These are phyloP conservation scores for Psix sp. DNA, from an alignment of 1,140 invertebrate genomes.

Conservation along the genomic window DNA sequence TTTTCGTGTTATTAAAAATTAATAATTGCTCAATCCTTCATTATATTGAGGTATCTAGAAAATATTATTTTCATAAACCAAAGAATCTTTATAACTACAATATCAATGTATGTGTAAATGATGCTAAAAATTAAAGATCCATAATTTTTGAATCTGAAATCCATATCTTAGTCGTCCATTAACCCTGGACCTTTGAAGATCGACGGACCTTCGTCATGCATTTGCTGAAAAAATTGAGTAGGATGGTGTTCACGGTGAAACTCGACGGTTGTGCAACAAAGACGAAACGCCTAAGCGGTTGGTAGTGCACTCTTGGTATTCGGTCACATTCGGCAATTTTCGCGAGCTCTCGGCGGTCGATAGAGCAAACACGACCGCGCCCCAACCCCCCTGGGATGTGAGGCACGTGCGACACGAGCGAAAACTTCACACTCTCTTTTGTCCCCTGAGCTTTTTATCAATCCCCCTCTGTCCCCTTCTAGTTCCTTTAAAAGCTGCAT, in stretches of 20 bases:
- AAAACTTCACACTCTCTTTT: conserved; percentile 24
- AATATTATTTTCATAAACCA: too few relatives aligned
- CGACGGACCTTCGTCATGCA: conserved; percentile 8
- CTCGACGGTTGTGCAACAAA: conserved; percentile 54
- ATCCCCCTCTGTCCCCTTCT: neutral
- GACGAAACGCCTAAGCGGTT: conserved; percentile 31
- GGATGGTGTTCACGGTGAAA: conserved; percentile 42
- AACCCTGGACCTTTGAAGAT: conserved; percentile 14
- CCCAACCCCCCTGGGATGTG: conserved; percentile 72
- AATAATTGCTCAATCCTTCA: too few relatives aligned
- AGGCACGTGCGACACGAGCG: conserved; percentile 51
- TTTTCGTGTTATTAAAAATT: too few relatives aligned
- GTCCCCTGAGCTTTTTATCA: neutral
- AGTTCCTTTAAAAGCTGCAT: conserved; percentile 3
- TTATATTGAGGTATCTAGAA: too few relatives aligned
- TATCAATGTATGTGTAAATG: too few relatives aligned
- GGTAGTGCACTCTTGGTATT: conserved; percentile 62
- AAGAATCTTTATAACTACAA: too few relatives aligned
- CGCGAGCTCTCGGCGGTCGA: conserved; percentile 76
- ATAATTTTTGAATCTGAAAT: conserved; percentile 11
- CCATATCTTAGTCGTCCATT: neutral
- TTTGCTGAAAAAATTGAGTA: conserved; percentile 14
- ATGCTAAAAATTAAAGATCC: too few relatives aligned
- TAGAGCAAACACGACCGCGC: conserved; percentile 78
- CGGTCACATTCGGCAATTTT: conserved; percentile 70